Percentiles rank a stretch among this genome's conserved stretches.
Evolutionary conservation across 2,113 vertebrate species (phyloP).

Genomic region (Scalopus aquaticus): DNA sequence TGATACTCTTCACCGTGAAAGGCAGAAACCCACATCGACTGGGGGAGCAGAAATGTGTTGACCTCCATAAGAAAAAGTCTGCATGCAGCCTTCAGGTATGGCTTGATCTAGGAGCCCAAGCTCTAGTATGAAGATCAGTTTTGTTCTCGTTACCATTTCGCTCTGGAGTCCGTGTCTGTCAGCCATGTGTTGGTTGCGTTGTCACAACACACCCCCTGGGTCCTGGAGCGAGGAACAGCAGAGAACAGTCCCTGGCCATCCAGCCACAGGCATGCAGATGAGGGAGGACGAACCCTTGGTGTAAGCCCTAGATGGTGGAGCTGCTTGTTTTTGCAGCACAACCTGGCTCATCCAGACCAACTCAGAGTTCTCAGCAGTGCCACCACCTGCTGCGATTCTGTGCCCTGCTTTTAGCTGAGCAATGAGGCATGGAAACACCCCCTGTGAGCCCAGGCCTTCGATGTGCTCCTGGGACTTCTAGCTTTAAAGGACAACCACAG

Average conservation of each 20-base stretch:
- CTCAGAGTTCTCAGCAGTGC: fast-evolving
- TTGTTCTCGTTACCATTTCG: not conserved
- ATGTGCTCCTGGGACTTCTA: not conserved
- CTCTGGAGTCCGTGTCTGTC: not conserved
- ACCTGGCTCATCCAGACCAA: fast-evolving
- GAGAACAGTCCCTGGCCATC: not conserved
- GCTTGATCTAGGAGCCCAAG: not conserved
- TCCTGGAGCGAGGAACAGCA: not conserved
- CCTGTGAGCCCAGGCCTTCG: not conserved
- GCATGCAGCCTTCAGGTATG: not conserved
- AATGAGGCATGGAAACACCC: not conserved
- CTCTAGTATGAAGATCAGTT: fast-evolving
- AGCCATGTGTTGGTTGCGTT: no score
- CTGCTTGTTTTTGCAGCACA: fast-evolving
- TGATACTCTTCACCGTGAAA: not conserved
- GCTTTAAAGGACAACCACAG: not conserved
- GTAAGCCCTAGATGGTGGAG: no score
- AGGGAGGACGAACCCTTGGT: not conserved
- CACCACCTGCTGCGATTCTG: fast-evolving
- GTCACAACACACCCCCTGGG: no score
- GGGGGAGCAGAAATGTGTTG: not conserved
- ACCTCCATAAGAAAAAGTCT: not conserved
- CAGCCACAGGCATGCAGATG: fast-evolving
- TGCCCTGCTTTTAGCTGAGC: not conserved
- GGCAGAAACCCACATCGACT: not conserved